Conservation (phyloP, 2,797 vertebrate genomes). For the Enteromius radiatus region DNA sequence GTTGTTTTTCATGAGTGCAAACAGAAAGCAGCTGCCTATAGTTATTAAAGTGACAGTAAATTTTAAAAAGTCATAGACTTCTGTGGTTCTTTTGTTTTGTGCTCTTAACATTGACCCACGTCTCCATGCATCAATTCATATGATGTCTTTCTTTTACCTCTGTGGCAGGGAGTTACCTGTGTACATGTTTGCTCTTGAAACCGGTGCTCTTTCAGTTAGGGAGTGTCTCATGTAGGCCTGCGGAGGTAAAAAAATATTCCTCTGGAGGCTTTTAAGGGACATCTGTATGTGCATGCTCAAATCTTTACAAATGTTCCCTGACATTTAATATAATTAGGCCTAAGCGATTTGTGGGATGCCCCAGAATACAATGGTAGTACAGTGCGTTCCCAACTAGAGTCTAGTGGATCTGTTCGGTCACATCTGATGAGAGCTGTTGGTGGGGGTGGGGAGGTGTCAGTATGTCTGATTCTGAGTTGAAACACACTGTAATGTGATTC, state of each 20-base stretch:
- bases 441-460: constrained; percentile 28
- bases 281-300: background rate
- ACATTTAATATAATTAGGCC: constrained; percentile 9
- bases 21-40: constrained; percentile 32
- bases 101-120: constrained; percentile 6
- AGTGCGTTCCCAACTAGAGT: constrained; percentile 28
- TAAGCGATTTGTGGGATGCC: background rate
- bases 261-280: constrained; percentile 2
- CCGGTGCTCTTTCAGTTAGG: constrained; percentile 22
- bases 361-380: background rate
- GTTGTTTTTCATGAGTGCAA: constrained; percentile 2
- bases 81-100: background rate
- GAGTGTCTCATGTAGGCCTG: constrained; percentile 22
- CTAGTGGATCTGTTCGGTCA: constrained; percentile 14
- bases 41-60: constrained; percentile 3
- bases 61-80: background rate
- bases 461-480: constrained; percentile 35
- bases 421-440: constrained; percentile 19
- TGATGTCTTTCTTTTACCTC: constrained; percentile 5
- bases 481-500: constrained; percentile 30
- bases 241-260: background rate
- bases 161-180: constrained; percentile 20
- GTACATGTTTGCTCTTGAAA: constrained; percentile 43
- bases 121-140: constrained; percentile 10
- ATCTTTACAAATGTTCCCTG: background rate